phyloP scores from a whole-genome alignment of 2,888 invertebrate species.

The Pantelozetes paolii region DNA sequence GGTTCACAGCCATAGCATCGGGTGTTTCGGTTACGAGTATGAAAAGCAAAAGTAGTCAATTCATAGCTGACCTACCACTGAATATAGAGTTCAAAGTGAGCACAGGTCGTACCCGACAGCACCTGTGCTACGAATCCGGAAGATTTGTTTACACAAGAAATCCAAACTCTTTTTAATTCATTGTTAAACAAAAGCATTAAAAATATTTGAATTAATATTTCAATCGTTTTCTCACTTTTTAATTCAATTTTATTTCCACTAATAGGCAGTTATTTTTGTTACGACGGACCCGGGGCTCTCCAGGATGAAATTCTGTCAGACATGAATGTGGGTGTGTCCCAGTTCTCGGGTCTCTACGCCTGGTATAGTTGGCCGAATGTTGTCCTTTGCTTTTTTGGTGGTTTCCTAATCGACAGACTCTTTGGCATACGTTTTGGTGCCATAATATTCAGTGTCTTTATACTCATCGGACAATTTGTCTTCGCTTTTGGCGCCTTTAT shows the following conservation, averaged over 20 bases:
- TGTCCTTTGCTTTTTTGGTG: slow-evolving; percentile 88
- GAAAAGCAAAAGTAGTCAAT: background rate
- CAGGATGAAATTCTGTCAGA: slow-evolving; percentile 80
- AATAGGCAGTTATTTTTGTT: slow-evolving; percentile 92
- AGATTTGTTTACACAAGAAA: background rate
- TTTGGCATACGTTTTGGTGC: slow-evolving; percentile 91
- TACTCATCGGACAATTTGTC: slow-evolving; percentile 76
- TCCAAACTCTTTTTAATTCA: background rate
- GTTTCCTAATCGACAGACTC: slow-evolving; percentile 87
- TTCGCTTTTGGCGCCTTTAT: slow-evolving; percentile 79
- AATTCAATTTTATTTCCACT: background rate
- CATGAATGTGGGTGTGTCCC: slow-evolving; percentile 69
- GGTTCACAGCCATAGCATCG: background rate
- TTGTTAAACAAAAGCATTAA: too few species aligned
- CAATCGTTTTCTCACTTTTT: background rate
- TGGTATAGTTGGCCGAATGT: slow-evolving; percentile 98
- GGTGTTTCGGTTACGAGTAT: background rate
- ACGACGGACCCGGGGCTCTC: slow-evolving; percentile 90
- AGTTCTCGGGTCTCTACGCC: slow-evolving; percentile 82
- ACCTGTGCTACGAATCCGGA: background rate
- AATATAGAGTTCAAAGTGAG: slow-evolving; percentile 13
- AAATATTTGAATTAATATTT: too few species aligned
- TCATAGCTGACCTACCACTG: background rate
- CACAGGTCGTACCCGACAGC: slow-evolving; percentile 15
- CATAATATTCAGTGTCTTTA: slow-evolving; percentile 79